Evolutionary conservation across 1,140 invertebrate species (phyloP).

Genomic region (Callitettix versicolor): DNA sequence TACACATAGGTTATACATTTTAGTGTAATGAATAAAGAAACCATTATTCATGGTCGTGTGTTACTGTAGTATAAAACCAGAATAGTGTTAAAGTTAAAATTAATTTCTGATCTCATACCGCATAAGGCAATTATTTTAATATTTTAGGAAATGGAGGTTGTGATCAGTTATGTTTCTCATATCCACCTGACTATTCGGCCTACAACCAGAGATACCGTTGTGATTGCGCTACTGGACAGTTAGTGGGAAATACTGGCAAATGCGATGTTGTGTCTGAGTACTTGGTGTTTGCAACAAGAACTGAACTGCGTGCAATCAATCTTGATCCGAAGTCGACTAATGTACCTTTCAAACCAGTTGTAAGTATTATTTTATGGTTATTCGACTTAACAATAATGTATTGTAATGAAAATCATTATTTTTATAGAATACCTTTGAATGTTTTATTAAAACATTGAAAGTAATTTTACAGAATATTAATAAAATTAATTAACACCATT

Average conservation of each 20-base stretch:
- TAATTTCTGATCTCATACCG: too few species aligned
- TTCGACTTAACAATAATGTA: too few species aligned
- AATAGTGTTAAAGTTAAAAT: too few species aligned
- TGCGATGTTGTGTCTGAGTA: slow-evolving; percentile 81
- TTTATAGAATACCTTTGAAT: neutral
- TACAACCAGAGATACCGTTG: slow-evolving; percentile 56
- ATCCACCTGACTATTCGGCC: slow-evolving; percentile 45
- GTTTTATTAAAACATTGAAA: neutral
- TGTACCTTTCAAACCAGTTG: slow-evolving; percentile 72
- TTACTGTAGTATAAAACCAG: too few species aligned
- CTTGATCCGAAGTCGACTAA: slow-evolving; percentile 69
- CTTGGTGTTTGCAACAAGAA: slow-evolving; percentile 81
- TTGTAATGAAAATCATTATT: too few species aligned
- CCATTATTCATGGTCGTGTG: too few species aligned
- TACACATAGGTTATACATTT: too few species aligned
- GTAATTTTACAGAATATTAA: neutral
- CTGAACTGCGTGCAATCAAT: slow-evolving; percentile 78
- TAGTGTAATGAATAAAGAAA: too few species aligned
- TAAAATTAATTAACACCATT: too few species aligned
- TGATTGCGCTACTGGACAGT: slow-evolving; percentile 80
- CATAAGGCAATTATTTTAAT: too few species aligned
- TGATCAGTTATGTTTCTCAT: slow-evolving; percentile 91
- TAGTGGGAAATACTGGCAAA: slow-evolving; percentile 46
- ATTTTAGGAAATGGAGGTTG: slow-evolving; percentile 64
- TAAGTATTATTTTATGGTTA: slow-evolving; percentile 27